Evolutionary conservation across 1,140 invertebrate genomes (phyloP), one percentile per base, ranked within the genome.

Genomic region (Pseudachorutes palmiensis): DNA sequence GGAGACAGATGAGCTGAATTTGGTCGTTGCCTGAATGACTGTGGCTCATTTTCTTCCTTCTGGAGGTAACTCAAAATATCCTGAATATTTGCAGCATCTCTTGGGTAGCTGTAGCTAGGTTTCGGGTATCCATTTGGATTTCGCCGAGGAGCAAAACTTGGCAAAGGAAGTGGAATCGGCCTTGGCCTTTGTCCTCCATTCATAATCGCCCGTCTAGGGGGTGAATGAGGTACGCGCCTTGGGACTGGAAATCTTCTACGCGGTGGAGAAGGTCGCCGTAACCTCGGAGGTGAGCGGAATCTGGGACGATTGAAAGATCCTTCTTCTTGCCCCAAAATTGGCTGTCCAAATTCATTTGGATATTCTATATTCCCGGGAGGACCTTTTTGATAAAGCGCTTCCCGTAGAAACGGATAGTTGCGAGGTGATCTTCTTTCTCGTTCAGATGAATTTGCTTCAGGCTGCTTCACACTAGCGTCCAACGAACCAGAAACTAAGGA

Each of bases 61-160:
- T 74, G 36, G 51, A 74, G 71, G 57, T 68, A 70, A n/a, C 30
- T 68, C 9, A 74, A 45, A 49, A 74, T 74, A 48, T 71, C 72
- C 64, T 74, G 72, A 57, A 74, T 74, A 62, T 69, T 74, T 31
- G 58, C 70, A n/a, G 72, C 72, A 65, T 70, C 48, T 62, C 71
- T 71, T 16, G 72, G 72, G 30, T 74, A 74, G 2, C 51, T 63
- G 36, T 74, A 74, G n/a, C 57, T 67, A 1, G 48, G 24, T 24
- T 62, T 61, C 2, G 59, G 58, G 5, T 12, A 2, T 24, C 3
- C 33, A 41, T 51, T 28, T 2, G 41, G 51, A 12, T 26, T 29
- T 16, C 33, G 9, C 3, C 36, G 5, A 19, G 2, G 31, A 32
- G 57, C 19, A 30, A 2, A 14, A 26, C 2, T 3, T 31, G 63